Evolutionary conservation across 2,888 invertebrate genomes (phyloP).

Genomic region (Eupithecia pulchellata): DNA sequence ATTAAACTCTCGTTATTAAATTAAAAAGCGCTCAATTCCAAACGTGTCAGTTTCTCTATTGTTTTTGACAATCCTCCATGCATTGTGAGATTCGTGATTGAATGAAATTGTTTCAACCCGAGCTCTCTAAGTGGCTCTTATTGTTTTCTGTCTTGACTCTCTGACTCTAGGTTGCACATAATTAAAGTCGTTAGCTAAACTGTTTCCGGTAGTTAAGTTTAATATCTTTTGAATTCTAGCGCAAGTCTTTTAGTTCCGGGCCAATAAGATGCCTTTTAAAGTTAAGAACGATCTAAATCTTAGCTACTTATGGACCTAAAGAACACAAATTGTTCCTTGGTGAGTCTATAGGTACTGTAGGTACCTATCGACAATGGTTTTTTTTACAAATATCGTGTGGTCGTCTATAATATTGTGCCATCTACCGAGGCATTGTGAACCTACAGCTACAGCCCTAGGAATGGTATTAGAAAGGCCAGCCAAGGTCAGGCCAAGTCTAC

Average conservation of each 20-base stretch:
- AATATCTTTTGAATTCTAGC: not conserved
- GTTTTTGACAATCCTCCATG: slow-evolving; percentile 18
- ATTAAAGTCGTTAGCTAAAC: slow-evolving; percentile 7
- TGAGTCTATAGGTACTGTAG: not conserved
- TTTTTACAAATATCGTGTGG: not conserved
- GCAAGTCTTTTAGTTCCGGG: not conserved
- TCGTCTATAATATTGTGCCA: slow-evolving; percentile 9
- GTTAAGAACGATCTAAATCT: not conserved
- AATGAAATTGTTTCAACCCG: slow-evolving; percentile 13
- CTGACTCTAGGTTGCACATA: not conserved
- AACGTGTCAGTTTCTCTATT: slow-evolving; percentile 23
- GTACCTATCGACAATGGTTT: not conserved
- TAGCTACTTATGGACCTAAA: not conserved
- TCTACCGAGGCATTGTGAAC: not conserved
- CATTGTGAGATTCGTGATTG: slow-evolving; percentile 5
- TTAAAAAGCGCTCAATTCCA: slow-evolving; percentile 18
- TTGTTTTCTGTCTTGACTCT: not conserved
- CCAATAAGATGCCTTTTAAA: not conserved
- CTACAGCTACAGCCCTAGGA: slow-evolving; percentile 26
- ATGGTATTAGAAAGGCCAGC: slow-evolving; percentile 49
- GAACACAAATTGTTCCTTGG: not conserved
- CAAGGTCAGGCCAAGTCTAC: slow-evolving; percentile 45
- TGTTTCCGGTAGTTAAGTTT: slow-evolving; percentile 1
- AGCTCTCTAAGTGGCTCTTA: slow-evolving; percentile 9
- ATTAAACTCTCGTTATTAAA: slow-evolving; percentile 28